These are phyloP conservation scores for Zaprionus tsacasi DNA, from an alignment of 1,140 invertebrate species.

Conservation along the genomic window DNA sequence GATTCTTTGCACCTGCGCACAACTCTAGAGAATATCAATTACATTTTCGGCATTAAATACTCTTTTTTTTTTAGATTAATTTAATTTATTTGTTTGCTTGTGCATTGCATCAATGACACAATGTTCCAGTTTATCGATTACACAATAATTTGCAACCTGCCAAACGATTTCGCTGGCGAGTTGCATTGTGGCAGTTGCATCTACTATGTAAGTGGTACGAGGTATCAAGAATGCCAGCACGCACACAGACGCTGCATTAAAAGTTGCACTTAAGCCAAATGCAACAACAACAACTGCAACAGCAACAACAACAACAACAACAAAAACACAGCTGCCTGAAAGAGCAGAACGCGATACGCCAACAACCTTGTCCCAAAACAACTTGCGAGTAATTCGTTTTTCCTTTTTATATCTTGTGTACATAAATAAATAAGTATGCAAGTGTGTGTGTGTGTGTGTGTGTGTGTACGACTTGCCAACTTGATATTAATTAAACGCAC, in stretches of 20 bases:
- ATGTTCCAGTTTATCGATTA: slow-evolving; percentile 64
- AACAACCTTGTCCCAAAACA: slow-evolving; percentile 82
- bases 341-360: slow-evolving; percentile 52
- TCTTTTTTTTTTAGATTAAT: not conserved
- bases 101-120: slow-evolving; percentile 37
- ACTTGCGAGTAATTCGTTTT: slow-evolving; percentile 65
- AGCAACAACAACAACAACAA: slow-evolving; percentile 39
- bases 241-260: slow-evolving; percentile 37
- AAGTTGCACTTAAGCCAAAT: slow-evolving; percentile 52
- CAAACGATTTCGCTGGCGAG: slow-evolving; percentile 61
- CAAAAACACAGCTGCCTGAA: slow-evolving; percentile 38
- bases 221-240: slow-evolving; percentile 49
- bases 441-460: slow-evolving; percentile 4
- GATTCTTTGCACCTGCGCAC: not conserved
- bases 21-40: not conserved
- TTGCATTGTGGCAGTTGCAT: slow-evolving; percentile 33
- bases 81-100: not conserved
- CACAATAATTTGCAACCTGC: slow-evolving; percentile 67
- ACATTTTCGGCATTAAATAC: not conserved
- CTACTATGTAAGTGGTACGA: slow-evolving; percentile 38
- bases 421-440: slow-evolving; percentile 25
- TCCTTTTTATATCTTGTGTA: slow-evolving; percentile 48
- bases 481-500: slow-evolving; percentile 79
- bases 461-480: slow-evolving; percentile 30
- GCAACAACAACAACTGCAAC: slow-evolving; percentile 35